Conservation (phyloP, 2,888 invertebrate species). For the Epinotia brunnichana region DNA sequence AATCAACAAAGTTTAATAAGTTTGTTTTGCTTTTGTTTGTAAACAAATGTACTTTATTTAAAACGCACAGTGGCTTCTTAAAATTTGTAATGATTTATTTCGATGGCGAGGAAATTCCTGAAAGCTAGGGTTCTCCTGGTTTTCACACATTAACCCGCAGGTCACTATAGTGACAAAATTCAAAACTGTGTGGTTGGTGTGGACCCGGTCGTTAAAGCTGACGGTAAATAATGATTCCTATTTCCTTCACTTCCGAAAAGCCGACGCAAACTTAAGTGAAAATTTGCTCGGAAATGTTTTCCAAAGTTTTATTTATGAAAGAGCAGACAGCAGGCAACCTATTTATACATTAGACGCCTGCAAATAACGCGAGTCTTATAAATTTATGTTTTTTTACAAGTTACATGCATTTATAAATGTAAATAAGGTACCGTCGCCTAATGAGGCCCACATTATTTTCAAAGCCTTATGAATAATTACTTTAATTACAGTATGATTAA, state of each 20-base stretch:
- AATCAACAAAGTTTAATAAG: too few relatives aligned
- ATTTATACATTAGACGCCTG: slow-evolving; percentile 22
- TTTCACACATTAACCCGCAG: background rate
- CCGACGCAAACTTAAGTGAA: slow-evolving; percentile 48
- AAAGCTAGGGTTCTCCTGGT: background rate
- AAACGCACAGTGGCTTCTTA: too few relatives aligned
- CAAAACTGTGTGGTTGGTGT: slow-evolving; percentile 6
- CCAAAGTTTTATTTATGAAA: slow-evolving; percentile 42
- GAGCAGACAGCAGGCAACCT: slow-evolving; percentile 6
- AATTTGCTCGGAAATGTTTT: slow-evolving; percentile 45
- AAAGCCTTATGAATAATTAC: too few relatives aligned
- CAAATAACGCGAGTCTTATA: background rate
- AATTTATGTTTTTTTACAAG: slow-evolving; percentile 8
- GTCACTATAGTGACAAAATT: background rate
- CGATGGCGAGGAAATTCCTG: background rate
- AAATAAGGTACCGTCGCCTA: too few relatives aligned
- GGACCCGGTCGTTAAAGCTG: slow-evolving; percentile 58
- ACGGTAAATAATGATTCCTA: slow-evolving; percentile 79
- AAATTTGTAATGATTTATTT: background rate
- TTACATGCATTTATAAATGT: background rate
- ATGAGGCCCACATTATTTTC: too few relatives aligned
- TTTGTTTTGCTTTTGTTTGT: too few relatives aligned
- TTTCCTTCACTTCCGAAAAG: slow-evolving; percentile 64
- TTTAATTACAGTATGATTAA: too few relatives aligned
- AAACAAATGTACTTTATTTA: too few relatives aligned